A percentile compares a stretch with the other conserved stretches of the same genome.
These are phyloP conservation scores for Pteromalus puparum DNA, from an alignment of 1,140 invertebrate genomes.

Conservation along the genomic window DNA sequence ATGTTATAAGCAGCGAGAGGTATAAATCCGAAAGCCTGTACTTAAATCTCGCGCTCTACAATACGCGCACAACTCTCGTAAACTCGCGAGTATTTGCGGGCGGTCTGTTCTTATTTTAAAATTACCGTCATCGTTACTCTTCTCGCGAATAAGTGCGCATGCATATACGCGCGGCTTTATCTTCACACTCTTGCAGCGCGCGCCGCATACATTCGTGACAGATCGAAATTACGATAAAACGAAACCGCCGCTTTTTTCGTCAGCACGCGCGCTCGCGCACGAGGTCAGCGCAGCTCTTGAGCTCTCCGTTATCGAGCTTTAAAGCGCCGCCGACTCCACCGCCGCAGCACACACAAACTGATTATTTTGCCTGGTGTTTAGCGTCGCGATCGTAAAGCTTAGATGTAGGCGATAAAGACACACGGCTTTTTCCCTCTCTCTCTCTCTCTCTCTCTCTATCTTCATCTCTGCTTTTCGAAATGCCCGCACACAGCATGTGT, in stretches of 20 bases:
- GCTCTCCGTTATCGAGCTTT: constrained; percentile 31
- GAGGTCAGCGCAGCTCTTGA: constrained; percentile 17
- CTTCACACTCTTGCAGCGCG: constrained; percentile 43
- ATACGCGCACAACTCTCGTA: background rate
- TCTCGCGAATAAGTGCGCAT: background rate
- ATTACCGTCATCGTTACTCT: constrained; percentile 40
- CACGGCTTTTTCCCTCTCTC: constrained; percentile 11
- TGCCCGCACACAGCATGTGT: background rate
- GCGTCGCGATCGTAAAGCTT: constrained; percentile 37
- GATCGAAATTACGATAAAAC: constrained; percentile 49
- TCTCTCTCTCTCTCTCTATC: constrained; percentile 15
- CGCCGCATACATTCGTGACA: constrained; percentile 47
- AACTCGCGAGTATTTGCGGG: constrained; percentile 5
- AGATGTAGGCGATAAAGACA: constrained; percentile 35
- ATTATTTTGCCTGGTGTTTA: constrained; percentile 43
- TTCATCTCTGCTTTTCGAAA: background rate
- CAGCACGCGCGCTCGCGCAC: too few relatives aligned
- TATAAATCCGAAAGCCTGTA: background rate
- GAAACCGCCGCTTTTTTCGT: constrained; percentile 11
- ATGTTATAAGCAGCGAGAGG: background rate
- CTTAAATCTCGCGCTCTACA: background rate
- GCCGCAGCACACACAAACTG: constrained; percentile 18
- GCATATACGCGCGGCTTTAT: constrained; percentile 24
- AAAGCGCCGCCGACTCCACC: background rate
- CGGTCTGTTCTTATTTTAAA: constrained; percentile 31